Conservation (phyloP, 2,113 vertebrate genomes). For the Platysternon megacephalum region DNA sequence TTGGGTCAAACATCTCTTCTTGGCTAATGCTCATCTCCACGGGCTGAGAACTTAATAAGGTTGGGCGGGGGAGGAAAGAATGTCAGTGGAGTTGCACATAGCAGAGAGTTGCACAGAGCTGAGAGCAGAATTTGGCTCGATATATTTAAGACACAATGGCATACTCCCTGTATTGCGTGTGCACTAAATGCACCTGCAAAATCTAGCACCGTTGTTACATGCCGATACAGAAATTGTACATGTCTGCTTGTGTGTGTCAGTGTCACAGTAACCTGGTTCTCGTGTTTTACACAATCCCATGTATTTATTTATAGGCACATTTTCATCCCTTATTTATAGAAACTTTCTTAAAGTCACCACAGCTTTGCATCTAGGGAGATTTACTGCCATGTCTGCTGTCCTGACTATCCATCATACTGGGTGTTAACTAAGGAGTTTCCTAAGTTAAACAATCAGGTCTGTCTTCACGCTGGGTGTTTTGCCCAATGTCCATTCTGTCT, state of each 20-base stretch:
- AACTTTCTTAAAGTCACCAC: background rate
- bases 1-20: background rate
- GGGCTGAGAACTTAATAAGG: background rate
- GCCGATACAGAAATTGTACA: background rate
- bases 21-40: background rate
- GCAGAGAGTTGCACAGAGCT: too few relatives aligned
- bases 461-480: too few relatives aligned
- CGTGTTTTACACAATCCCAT: too few relatives aligned
- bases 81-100: background rate
- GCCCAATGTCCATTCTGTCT: background rate
- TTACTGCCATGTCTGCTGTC: background rate
- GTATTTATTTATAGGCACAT: too few relatives aligned
- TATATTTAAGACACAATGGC: background rate
- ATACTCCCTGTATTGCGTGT: background rate
- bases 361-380: background rate
- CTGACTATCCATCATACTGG: background rate
- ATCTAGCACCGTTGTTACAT: background rate
- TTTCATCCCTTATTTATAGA: background rate
- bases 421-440: background rate
- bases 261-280: background rate
- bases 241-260: background rate
- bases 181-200: background rate
- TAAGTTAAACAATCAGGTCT: background rate
- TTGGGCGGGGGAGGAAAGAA: background rate
- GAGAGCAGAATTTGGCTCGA: background rate